Base-by-base conservation (phyloP, 2,888 invertebrate species). In the Trissoscelio sp. region DNA sequence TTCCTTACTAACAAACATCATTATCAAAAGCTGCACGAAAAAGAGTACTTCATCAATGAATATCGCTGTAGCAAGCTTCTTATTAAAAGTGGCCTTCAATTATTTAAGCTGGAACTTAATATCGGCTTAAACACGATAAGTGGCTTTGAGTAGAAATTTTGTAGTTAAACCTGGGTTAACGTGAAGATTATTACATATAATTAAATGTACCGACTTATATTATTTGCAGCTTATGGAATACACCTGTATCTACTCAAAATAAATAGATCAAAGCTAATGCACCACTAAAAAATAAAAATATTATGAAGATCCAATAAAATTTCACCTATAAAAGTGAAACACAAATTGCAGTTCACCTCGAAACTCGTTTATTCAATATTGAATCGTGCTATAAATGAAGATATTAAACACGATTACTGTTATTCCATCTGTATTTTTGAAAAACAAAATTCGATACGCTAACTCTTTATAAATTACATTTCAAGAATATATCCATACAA, bases 101-200 rank as follows among this genome's bases (percentile, higher is more conserved):
- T 62, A 62, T 62, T 57, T 39, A 37, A 57, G 57, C 31, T 22
- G 6, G 39, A 57, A 57, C 57, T 39, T 57, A 39, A 57, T 57
- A 37, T 39, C 57, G 22, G 57, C 39, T 57, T 57, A 57, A 57
- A 57, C 9, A 44, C 16, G 42, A 37, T 60, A 44, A 57, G 37
- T 34, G 20, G 34, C 42, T 60, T 60, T 44, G 16, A 28, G 14
- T n/a, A 42, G 6, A 37, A 57, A 57, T 39, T 37, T 39, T 9
- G 57, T 12, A 57, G 28, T 39, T 57, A 20, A 60, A 28, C 55
- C 37, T n/a, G 20, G 37, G 34, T 37, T 57, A 37, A 60, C 24
- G 11, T 28, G 20, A 22, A 24, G 42, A 42, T 42, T 44, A 44
- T 57, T 57, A 51, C 14, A 51, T 51, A 51, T 28, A 28, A 12